Base-by-base conservation (phyloP, 2,888 invertebrate genomes). In the Osmoderma eremita region DNA sequence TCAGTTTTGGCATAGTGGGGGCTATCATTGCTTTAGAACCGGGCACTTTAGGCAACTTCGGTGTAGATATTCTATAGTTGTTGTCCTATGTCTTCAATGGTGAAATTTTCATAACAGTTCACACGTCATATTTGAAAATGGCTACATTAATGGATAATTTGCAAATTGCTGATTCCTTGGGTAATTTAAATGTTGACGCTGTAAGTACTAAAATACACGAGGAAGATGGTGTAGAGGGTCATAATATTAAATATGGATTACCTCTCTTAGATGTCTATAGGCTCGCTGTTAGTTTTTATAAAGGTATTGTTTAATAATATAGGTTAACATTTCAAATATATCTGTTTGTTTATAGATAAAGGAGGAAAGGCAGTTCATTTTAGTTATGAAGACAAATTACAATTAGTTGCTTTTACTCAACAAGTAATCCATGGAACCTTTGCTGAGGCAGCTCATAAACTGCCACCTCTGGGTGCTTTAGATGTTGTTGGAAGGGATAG, bases 341-440 rank as follows among this genome's bases (percentile, higher is more conserved):
- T 17, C 10, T 30, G 30, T 61, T 73, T 65, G 63, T 75, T 73
- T 85, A 13, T 82, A 97, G 98, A 98, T 81, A 97, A 98, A 84
- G 94, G 95, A 84, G 97, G 97, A n/a, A 98, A 97, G 85, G 98
- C 97, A 1, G 87, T 98, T 53, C 95, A 96, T 78, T 86, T 97
- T 69, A 94, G 95, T 50, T 98, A 98, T 81, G 93, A 95, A 82
- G 96, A 98, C 79, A 94, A 95, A 79, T 82, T 97, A 63, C 92
- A 92, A 79, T 83, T 98, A 70, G 93, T 97, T 15, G 97, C 97
- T 1, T 93, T 92, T 77, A 94, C 94, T 8, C 95, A 97, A 79
- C 98, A 98, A 86, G 92, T 93, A 6, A 87, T 87, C 10, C 91
- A 95, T 82, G 98, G 98, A 0, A 90, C 93, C 56, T 89, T 91